Evolutionary conservation across 2,888 invertebrate genomes (phyloP), one percentile per base, ranked within the genome.

Genomic region (Hyposoter didymator): DNA sequence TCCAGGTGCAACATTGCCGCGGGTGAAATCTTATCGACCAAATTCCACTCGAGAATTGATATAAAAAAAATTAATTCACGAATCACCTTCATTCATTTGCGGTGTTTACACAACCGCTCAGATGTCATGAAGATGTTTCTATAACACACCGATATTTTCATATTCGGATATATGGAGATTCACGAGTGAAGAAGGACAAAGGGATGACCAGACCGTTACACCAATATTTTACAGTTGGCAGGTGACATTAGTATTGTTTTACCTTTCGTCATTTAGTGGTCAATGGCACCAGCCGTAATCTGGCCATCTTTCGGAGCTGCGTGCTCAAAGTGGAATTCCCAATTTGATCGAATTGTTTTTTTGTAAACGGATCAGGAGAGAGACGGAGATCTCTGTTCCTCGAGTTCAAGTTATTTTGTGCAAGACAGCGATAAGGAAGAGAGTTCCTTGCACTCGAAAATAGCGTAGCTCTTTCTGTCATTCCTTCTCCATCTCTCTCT

Each of bases 291-390:
- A 19, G 39, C 19, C 6, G 22, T 28, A 59, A 79, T 79, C 72
- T 55, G 19, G 8, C 19, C 35, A 78, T 55, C 79, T 64, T 64
- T 64, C 39, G 39, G 52, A 43, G 10, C 55, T n/a, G 28, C 45
- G 12, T 32, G 52, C 22, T 17, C 22, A 49, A 45, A 47, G 45
- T 5, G 32, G 59, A 45, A 52, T 70, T 73, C 70, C 52, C 45
- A 78, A 85, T 73, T 80, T 83, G 52, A 69, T 62, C 80, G 76
- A 73, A 80, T 62, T 83, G 82, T 85, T 85, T 85, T 80, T 62
- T 72, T 73, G 62, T 22, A 17, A 64, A 70, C 74, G 52, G 82
- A 82, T 72, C 75, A 80, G 72, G 45, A 76, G 66, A 49, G 22
- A 62, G 32, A 43, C 79, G 64, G 70, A 64, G 64, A 47, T 66